phyloP scores from a whole-genome alignment of 2,888 invertebrate genomes.

The Crematogaster levior region DNA sequence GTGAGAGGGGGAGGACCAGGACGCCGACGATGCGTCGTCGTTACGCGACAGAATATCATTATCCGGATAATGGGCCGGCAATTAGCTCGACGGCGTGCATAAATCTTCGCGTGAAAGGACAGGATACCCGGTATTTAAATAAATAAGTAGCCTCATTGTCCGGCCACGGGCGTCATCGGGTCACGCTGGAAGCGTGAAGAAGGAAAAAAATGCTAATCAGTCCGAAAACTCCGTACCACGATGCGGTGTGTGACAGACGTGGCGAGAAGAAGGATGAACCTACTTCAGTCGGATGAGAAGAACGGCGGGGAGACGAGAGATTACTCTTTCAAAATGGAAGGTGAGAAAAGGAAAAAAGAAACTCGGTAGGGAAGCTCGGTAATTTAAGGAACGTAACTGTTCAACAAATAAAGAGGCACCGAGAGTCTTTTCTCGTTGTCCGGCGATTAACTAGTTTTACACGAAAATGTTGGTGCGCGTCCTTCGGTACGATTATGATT shows the following conservation, averaged over 20 bases:
- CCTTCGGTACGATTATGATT: background rate
- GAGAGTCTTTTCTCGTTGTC: slow-evolving; percentile 38
- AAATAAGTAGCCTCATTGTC: slow-evolving; percentile 85
- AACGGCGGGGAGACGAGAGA: background rate
- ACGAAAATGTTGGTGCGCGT: slow-evolving; percentile 36
- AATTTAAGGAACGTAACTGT: slow-evolving; percentile 56
- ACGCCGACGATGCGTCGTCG: slow-evolving; percentile 70
- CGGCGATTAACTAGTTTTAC: slow-evolving; percentile 70
- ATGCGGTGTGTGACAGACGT: slow-evolving; percentile 45
- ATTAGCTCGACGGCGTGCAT: slow-evolving; percentile 85
- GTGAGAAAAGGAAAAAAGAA: slow-evolving; percentile 28
- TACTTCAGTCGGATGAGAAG: background rate
- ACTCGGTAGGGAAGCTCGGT: slow-evolving; percentile 6
- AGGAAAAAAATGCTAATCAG: slow-evolving; percentile 80
- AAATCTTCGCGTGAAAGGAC: slow-evolving; percentile 85
- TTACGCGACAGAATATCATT: slow-evolving; percentile 84
- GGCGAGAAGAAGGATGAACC: slow-evolving; percentile 40
- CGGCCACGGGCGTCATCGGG: slow-evolving; percentile 75
- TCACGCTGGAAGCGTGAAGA: slow-evolving; percentile 76
- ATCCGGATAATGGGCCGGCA: slow-evolving; percentile 84
- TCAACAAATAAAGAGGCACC: slow-evolving; percentile 42
- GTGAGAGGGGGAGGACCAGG: slow-evolving; percentile 17
- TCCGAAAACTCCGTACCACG: slow-evolving; percentile 74
- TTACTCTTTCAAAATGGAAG: slow-evolving; percentile 42
- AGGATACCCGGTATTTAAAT: slow-evolving; percentile 85